Percentiles rank a stretch among this genome's conserved stretches.
phyloP scores from a whole-genome alignment of 2,888 invertebrate species.

The Autographa gamma region DNA sequence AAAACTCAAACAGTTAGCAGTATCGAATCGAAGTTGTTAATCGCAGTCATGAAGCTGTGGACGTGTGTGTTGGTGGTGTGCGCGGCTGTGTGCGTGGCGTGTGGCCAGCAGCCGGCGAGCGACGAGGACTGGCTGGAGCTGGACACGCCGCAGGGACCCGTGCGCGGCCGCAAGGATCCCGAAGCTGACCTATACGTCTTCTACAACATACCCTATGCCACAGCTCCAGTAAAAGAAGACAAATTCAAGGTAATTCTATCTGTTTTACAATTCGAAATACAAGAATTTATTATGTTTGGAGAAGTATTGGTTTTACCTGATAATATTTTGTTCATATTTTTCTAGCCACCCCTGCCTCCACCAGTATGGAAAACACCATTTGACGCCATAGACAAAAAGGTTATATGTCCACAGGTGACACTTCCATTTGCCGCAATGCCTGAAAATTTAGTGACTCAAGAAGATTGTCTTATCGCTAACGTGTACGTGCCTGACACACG shows the following conservation, averaged over 20 bases:
- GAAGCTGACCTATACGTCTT: constrained; percentile 60
- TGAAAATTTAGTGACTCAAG: constrained; percentile 47
- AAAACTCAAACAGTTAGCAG: too few species aligned
- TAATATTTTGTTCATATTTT: constrained; percentile 10
- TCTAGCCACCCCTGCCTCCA: constrained; percentile 66
- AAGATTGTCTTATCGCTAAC: constrained; percentile 77
- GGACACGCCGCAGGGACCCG: constrained; percentile 62
- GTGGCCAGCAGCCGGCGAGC: not conserved
- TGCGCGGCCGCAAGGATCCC: constrained; percentile 63
- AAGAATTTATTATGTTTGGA: too few species aligned
- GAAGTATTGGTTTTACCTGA: too few species aligned
- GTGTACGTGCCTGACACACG: constrained; percentile 74
- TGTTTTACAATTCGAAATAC: too few species aligned
- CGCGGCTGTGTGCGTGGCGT: not conserved
- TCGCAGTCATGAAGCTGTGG: too few species aligned
- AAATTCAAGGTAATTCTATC: constrained; percentile 62
- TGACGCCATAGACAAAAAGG: constrained; percentile 59
- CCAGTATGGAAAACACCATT: constrained; percentile 60
- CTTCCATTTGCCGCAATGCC: not conserved
- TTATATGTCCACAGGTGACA: constrained; percentile 64
- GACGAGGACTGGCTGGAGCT: constrained; percentile 56
- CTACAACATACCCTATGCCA: constrained; percentile 71
- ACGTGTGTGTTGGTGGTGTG: too few species aligned
- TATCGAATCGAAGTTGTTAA: too few species aligned
- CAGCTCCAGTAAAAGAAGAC: constrained; percentile 63